Evolutionary conservation across 2,888 invertebrate species (phyloP).

Genomic region (Thymelicus acteon): DNA sequence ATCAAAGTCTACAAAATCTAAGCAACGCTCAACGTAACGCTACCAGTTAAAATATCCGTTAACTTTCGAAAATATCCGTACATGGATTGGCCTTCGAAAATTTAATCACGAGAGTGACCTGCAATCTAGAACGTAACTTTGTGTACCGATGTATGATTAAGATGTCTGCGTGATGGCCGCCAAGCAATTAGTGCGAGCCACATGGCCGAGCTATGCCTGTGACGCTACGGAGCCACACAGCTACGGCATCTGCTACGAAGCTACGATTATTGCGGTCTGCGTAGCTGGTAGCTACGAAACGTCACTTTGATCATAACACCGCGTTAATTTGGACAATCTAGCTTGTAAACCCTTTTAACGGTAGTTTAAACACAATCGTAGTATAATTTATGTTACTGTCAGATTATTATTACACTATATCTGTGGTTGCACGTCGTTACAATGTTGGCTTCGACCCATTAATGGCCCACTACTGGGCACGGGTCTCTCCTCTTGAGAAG

Average conservation of each 20-base stretch:
- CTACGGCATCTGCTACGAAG: constrained; percentile 38
- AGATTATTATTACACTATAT: too few species aligned
- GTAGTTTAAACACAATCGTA: not conserved
- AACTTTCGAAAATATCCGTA: constrained; percentile 11
- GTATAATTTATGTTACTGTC: not conserved
- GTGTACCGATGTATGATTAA: constrained; percentile 30
- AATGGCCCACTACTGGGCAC: too few species aligned
- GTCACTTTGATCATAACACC: constrained; percentile 9
- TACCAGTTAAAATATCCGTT: too few species aligned
- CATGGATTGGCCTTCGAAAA: constrained; percentile 29
- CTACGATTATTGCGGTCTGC: constrained; percentile 38
- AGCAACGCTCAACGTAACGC: too few species aligned
- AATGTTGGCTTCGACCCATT: too few species aligned
- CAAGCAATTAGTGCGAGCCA: constrained; percentile 32
- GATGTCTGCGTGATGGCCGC: constrained; percentile 27
- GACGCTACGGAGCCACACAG: constrained; percentile 26
- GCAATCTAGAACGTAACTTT: constrained; percentile 13
- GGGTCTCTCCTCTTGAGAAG: too few species aligned
- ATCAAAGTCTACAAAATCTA: too few species aligned
- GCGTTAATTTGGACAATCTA: not conserved
- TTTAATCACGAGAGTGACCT: constrained; percentile 30
- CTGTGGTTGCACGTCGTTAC: too few species aligned
- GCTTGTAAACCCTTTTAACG: not conserved
- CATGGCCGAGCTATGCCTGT: constrained; percentile 29
- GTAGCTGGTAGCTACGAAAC: constrained; percentile 14